Evolutionary conservation across 2,113 vertebrate species (phyloP).

Genomic region (Microcebus tavaratra): DNA sequence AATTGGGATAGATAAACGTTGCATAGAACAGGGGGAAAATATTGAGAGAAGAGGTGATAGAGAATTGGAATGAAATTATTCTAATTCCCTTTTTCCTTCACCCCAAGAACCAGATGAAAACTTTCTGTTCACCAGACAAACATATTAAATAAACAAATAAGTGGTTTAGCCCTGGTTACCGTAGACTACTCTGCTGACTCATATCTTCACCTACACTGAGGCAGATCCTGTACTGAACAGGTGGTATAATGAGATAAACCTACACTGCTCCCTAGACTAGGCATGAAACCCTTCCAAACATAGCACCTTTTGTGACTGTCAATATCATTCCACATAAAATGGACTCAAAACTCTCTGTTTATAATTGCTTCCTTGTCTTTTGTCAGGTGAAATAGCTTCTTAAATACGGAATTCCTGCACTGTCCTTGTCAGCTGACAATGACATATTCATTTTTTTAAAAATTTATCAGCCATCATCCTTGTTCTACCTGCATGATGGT

Average conservation of each 20-base stretch:
- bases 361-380: background rate
- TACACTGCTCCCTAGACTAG: background rate
- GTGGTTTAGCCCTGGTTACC: background rate
- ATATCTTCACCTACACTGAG: background rate
- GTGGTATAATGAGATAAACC: background rate
- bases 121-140: background rate
- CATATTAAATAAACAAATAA: background rate
- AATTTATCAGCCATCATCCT: background rate
- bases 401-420: background rate
- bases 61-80: background rate
- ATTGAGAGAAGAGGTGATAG: background rate
- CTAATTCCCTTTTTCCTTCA: background rate
- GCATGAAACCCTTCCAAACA: background rate
- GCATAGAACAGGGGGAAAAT: conserved; percentile 44
- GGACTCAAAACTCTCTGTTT: background rate
- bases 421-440: background rate
- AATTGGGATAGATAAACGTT: conserved; percentile 33
- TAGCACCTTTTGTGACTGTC: background rate
- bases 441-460: background rate
- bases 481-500: background rate
- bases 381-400: background rate
- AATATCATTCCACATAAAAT: background rate
- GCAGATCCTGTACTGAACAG: background rate
- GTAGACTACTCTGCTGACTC: background rate
- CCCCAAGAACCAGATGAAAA: background rate